Evolutionary conservation across 2,113 vertebrate species (phyloP).

Genomic region (Melanocharis versteri): DNA sequence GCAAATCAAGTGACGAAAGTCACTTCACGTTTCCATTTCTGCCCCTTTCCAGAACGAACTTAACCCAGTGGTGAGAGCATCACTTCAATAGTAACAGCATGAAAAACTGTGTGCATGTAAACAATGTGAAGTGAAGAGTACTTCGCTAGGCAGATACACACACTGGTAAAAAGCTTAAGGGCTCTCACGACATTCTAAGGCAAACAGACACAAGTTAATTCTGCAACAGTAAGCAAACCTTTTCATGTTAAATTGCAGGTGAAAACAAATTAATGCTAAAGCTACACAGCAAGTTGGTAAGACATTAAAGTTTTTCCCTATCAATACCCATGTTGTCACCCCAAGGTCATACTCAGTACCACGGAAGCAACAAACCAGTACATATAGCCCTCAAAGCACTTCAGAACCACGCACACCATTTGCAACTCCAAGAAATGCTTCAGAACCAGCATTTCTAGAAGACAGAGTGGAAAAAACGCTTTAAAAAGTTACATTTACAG

Average conservation of each 20-base stretch:
- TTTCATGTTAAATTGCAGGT: background rate
- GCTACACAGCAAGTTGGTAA: background rate
- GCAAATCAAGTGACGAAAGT: background rate
- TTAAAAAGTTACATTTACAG: background rate
- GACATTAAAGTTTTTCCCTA: background rate
- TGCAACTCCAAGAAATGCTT: background rate
- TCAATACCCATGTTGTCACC: background rate
- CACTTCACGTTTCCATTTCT: background rate
- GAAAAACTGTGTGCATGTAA: background rate
- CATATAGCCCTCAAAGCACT: background rate
- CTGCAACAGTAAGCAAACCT: background rate
- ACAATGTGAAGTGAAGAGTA: background rate
- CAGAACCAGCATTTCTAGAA: background rate
- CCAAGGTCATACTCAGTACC: background rate
- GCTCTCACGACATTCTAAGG: background rate
- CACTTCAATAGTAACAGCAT: background rate
- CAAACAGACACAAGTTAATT: background rate
- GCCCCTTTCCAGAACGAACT: background rate
- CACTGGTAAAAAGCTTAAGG: background rate
- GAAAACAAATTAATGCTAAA: background rate
- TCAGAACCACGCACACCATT: background rate
- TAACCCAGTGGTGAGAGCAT: background rate
- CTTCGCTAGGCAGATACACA: background rate
- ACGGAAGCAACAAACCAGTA: background rate
- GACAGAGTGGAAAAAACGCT: fast-evolving